phyloP scores from a whole-genome alignment of 2,888 invertebrate species.

The Macaria liturata region DNA sequence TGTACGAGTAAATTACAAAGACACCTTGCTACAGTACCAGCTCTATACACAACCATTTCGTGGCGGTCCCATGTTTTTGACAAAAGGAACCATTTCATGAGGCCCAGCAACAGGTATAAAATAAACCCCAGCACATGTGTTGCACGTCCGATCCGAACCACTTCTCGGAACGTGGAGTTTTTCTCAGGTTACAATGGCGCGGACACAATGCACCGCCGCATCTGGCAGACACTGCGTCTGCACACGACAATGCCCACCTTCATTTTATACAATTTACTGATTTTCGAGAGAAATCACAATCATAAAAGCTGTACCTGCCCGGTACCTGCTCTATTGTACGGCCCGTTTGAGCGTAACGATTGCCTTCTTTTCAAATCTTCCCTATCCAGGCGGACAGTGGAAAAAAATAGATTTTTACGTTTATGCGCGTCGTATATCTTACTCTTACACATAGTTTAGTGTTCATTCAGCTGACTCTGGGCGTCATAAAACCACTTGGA shows the following conservation, averaged over 20 bases:
- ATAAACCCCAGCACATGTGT: slow-evolving; percentile 60
- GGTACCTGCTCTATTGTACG: slow-evolving; percentile 47
- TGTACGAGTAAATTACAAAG: too few species aligned
- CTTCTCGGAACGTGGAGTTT: slow-evolving; percentile 59
- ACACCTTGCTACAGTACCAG: too few species aligned
- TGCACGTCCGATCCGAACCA: slow-evolving; percentile 53
- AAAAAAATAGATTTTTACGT: slow-evolving; percentile 21
- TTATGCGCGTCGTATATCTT: slow-evolving; percentile 2
- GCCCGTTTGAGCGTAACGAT: slow-evolving; percentile 23
- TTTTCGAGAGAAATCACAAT: slow-evolving; percentile 34
- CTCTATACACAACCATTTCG: slow-evolving; percentile 2
- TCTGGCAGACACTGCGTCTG: slow-evolving; percentile 73
- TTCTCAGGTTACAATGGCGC: slow-evolving; percentile 43
- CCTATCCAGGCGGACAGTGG: slow-evolving; percentile 21
- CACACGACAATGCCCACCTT: slow-evolving; percentile 50
- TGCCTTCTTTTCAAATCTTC: slow-evolving; percentile 24
- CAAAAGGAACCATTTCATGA: slow-evolving; percentile 41
- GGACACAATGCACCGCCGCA: slow-evolving; percentile 57
- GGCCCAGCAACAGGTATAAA: slow-evolving; percentile 55
- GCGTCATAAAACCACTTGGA: too few species aligned
- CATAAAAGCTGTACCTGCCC: slow-evolving; percentile 52
- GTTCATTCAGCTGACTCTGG: slow-evolving; percentile 2
- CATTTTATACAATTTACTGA: slow-evolving; percentile 25
- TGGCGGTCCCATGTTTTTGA: slow-evolving; percentile 19
- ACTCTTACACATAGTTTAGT: too few species aligned